Evolutionary conservation across 2,888 invertebrate genomes (phyloP).

Genomic region (Stratiomys singularior): DNA sequence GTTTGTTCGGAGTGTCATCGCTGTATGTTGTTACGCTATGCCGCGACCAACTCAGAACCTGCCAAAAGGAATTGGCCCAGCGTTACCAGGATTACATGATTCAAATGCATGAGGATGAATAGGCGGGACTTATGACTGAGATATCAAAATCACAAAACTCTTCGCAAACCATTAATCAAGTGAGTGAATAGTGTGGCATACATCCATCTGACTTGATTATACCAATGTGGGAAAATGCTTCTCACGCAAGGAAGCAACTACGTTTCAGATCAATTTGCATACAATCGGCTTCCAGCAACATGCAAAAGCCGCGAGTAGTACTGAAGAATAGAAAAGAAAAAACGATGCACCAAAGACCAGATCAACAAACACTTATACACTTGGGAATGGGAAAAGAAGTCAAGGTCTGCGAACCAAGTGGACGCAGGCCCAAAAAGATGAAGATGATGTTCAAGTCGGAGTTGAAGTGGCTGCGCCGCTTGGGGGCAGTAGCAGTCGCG

Average conservation of each 20-base stretch:
- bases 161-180: not conserved
- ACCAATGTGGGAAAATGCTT: slow-evolving; percentile 42
- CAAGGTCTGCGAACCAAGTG: slow-evolving; percentile 29
- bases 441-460: slow-evolving; percentile 9
- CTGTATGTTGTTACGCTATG: no score
- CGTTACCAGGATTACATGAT: no score
- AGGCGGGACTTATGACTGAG: no score
- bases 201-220: not conserved
- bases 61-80: no score
- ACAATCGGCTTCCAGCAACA: slow-evolving; percentile 9
- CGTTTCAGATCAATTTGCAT: slow-evolving; percentile 8
- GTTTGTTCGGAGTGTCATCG: no score
- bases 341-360: not conserved
- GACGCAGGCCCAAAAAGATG: slow-evolving; percentile 14
- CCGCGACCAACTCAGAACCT: no score
- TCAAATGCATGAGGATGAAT: no score
- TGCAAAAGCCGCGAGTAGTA: not conserved
- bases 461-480: not conserved
- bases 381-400: slow-evolving; percentile 29
- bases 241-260: slow-evolving; percentile 28
- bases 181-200: not conserved
- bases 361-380: not conserved
- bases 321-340: slow-evolving; percentile 6
- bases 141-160: no score
- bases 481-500: not conserved